phyloP scores from a whole-genome alignment of 2,797 vertebrate species.

The Rhincodon typus region DNA sequence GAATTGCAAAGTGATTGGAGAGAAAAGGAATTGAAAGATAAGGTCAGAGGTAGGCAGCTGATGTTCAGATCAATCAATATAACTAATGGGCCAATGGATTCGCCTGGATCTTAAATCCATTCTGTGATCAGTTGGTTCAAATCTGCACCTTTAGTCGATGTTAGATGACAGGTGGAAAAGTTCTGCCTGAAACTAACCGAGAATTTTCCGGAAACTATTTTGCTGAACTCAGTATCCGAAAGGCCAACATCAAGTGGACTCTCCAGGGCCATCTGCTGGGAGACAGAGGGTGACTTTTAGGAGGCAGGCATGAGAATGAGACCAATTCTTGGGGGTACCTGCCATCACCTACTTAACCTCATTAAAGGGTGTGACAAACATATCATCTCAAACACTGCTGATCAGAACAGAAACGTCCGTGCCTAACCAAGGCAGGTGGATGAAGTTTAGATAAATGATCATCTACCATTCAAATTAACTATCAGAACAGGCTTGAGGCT shows the following conservation, averaged over 20 bases:
- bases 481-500: too few species aligned
- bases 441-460: too few species aligned
- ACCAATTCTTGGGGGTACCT: neutral
- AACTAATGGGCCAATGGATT: neutral
- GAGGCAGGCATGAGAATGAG: neutral
- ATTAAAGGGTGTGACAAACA: neutral
- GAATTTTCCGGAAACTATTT: neutral
- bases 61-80: neutral
- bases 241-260: neutral
- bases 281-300: neutral
- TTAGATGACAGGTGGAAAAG: neutral
- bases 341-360: neutral
- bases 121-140: neutral
- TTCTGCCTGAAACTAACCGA: neutral
- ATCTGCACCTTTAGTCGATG: neutral
- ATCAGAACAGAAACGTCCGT: too few species aligned
- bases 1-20: neutral
- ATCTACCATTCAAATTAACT: too few species aligned
- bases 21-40: neutral
- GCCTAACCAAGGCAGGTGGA: too few species aligned
- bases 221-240: neutral
- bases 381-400: too few species aligned
- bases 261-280: neutral
- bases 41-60: neutral
- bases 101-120: neutral